Base-by-base conservation (phyloP, 2,888 invertebrate genomes). In the Thera obeliscata region DNA sequence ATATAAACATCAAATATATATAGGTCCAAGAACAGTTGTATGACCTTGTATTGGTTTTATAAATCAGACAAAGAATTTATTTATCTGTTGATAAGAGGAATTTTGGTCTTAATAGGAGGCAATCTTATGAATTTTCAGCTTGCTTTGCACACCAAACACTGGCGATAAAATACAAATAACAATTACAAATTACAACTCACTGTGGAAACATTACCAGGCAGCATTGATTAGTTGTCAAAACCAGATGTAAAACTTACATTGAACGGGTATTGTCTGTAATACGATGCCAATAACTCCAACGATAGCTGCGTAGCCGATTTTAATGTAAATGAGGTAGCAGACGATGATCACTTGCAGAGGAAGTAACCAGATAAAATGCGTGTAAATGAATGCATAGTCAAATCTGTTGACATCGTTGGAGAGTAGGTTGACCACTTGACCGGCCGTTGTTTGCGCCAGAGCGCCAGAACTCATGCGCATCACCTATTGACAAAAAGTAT, bases 381-480 rank as follows among this genome's bases (percentile, higher is more conserved):
- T 93, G 84, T 96, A 97, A 65, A 97, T 95, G 69, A 97, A 96
- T 3, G 97, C 96, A 86, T 96, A 95, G 87, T 99, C 99, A 82
- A 99, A 97, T 52, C 98, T 96, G 86, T 96, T 97, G 8, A 99
- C 98, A 86, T 99, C 99, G 82, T 99, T 99, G 4, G 98, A 98
- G 63, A 99, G 94, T 4, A 99, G 93, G 90, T 99, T 99, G 11
- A 99, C 97, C 63, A 99, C 96, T 87, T 98, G 98, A 0, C 99
- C 99, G 0, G 97, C 96, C 0, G 98, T 94, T 0, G 98, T 98
- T 85, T 98, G 96, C n/a, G 96, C 96, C 58, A 98, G 88, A 0
- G 98, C 97, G 49, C 96, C 96, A 80, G 97, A 97, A 75, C 97
- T 97, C 80, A 98, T 94, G 72, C 94, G 94, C 86, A 95, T 91